These are phyloP conservation scores for Brachypodius melanocephalos DNA, from an alignment of 2,113 vertebrate genomes.

Conservation along the genomic window DNA sequence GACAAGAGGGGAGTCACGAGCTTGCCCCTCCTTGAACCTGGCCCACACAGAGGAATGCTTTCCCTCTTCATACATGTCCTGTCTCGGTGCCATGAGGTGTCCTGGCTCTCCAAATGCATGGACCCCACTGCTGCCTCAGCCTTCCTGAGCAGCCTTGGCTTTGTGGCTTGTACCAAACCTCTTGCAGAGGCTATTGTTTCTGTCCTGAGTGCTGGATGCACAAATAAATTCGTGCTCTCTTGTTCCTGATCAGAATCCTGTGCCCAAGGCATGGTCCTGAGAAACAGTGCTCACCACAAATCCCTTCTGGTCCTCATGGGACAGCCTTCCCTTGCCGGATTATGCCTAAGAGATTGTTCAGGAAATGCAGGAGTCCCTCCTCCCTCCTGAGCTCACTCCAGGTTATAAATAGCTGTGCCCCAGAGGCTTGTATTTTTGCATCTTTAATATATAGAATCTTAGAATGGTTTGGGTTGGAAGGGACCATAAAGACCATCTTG, in stretches of 20 bases:
- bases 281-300: neutral
- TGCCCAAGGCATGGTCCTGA: neutral
- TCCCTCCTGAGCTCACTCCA: neutral
- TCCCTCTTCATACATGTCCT: accelerated
- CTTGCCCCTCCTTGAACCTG: neutral
- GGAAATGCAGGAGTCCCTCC: neutral
- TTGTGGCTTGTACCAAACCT: neutral
- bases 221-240: neutral
- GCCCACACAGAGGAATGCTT: neutral
- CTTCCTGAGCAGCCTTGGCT: neutral
- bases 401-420: neutral
- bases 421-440: neutral
- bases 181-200: neutral
- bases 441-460: neutral
- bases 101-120: neutral
- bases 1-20: accelerated
- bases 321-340: neutral
- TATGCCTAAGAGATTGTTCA: neutral
- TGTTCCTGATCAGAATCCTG: neutral
- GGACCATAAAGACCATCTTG: neutral
- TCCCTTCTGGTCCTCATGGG: neutral
- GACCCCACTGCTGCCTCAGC: neutral
- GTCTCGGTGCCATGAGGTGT: neutral
- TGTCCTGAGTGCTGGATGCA: neutral
- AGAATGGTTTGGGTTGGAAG: neutral